Evolutionary conservation across 2,797 vertebrate genomes (phyloP).

Genomic region (Coracias cyanogaster): DNA sequence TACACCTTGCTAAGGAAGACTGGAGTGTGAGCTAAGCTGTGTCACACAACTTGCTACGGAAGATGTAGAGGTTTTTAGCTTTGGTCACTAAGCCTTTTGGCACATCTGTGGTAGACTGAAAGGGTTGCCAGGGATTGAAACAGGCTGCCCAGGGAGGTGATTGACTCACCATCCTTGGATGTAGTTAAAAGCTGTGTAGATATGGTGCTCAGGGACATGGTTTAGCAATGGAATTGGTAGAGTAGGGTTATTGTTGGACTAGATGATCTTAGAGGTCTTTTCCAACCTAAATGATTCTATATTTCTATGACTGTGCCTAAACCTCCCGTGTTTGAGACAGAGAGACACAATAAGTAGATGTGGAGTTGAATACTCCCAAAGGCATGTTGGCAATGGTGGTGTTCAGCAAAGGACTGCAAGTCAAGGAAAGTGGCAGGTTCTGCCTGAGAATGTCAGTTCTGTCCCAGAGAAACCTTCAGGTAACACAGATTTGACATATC

Average conservation of each 20-base stretch:
- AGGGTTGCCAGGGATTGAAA: too few species aligned
- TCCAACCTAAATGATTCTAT: too few species aligned
- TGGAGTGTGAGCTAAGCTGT: background rate
- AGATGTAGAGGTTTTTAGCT: background rate
- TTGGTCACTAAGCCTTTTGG: background rate
- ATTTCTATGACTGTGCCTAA: background rate
- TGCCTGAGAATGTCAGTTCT: background rate
- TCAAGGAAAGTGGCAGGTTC: background rate
- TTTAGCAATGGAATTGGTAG: too few species aligned
- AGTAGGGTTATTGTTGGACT: too few species aligned
- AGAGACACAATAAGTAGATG: background rate
- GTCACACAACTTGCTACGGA: background rate
- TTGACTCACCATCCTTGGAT: too few species aligned
- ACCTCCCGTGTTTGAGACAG: background rate
- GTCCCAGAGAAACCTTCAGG: background rate
- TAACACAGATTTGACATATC: background rate
- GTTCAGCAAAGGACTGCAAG: background rate
- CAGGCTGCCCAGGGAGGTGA: too few species aligned
- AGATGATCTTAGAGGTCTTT: too few species aligned
- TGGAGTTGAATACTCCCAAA: background rate
- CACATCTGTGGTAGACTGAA: background rate
- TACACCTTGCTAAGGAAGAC: background rate
- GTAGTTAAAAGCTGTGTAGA: too few species aligned
- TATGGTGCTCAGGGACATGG: too few species aligned
- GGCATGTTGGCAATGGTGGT: rapidly evolving